Evolutionary conservation across 1,140 invertebrate genomes (phyloP).

Genomic region (Leptopilina clavipes): DNA sequence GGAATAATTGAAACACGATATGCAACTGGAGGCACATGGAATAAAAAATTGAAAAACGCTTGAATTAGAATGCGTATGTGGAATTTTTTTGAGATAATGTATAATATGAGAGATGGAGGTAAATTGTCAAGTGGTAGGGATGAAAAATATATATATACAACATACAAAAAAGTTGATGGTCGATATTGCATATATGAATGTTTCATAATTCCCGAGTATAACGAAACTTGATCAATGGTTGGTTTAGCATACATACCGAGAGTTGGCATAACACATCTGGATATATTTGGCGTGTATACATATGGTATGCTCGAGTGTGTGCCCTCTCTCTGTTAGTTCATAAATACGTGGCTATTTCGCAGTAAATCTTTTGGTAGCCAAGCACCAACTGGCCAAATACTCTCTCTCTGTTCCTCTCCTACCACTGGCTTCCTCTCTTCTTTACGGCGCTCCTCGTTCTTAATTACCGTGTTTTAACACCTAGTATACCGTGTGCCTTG

Average conservation of each 20-base stretch:
- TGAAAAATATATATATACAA: not conserved
- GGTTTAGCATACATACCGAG: conserved; percentile 63
- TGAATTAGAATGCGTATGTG: conserved; percentile 8
- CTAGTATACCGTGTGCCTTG: conserved; percentile 60
- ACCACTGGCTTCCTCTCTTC: conserved; percentile 52
- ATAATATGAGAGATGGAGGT: not conserved
- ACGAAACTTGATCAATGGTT: conserved; percentile 72
- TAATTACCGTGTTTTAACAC: conserved; percentile 76
- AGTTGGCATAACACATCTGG: conserved; percentile 50
- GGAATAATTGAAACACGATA: conserved; percentile 26
- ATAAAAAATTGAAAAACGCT: conserved; percentile 32
- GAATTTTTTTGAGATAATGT: conserved; percentile 7
- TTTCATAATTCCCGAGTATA: conserved; percentile 72
- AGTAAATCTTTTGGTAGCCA: conserved; percentile 72
- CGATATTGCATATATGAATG: conserved; percentile 68
- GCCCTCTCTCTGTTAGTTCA: conserved; percentile 69
- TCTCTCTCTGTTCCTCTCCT: conserved; percentile 54
- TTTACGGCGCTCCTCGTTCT: conserved; percentile 67
- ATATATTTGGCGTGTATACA: conserved; percentile 34
- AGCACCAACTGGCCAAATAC: conserved; percentile 64
- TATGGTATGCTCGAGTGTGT: conserved; percentile 41
- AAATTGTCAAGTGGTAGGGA: not conserved
- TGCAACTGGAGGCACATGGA: not conserved
- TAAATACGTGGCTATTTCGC: conserved; percentile 71
- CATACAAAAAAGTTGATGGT: conserved; percentile 56